phyloP scores from a whole-genome alignment of 1,140 invertebrate genomes.

The Hyposmocoma kahamanoa region DNA sequence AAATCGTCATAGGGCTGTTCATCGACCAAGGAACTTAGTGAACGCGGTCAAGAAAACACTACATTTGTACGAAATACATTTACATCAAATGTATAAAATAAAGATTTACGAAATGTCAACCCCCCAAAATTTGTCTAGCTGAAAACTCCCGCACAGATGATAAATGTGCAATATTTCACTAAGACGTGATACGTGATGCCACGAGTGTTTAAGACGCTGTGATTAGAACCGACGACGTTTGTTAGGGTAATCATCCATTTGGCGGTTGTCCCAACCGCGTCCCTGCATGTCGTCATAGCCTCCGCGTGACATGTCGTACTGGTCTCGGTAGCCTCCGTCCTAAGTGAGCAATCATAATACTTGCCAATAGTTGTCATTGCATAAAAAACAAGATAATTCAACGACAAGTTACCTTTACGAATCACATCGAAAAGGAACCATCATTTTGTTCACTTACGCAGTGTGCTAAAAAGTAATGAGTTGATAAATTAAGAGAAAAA shows the following conservation, averaged over 20 bases:
- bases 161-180: too few species aligned
- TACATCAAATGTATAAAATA: too few species aligned
- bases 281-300: conserved; percentile 61
- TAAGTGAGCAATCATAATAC: conserved; percentile 68
- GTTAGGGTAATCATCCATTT: conserved; percentile 69
- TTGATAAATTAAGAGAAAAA: too few species aligned
- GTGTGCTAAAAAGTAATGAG: neutral
- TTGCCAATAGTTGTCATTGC: conserved; percentile 40
- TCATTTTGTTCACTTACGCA: neutral
- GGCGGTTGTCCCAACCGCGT: conserved; percentile 62
- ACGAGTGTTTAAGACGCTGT: too few species aligned
- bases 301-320: conserved; percentile 64
- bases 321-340: conserved; percentile 70
- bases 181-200: too few species aligned
- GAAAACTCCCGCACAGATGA: too few species aligned
- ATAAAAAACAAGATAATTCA: conserved; percentile 2
- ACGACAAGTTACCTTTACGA: neutral
- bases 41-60: too few species aligned
- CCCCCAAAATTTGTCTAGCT: too few species aligned
- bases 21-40: too few species aligned
- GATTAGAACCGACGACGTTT: conserved; percentile 69
- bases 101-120: too few species aligned
- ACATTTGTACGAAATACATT: too few species aligned
- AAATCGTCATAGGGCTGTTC: too few species aligned
- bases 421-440: neutral